Conservation (phyloP, 2,113 vertebrate genomes). For the Columba livia region DNA sequence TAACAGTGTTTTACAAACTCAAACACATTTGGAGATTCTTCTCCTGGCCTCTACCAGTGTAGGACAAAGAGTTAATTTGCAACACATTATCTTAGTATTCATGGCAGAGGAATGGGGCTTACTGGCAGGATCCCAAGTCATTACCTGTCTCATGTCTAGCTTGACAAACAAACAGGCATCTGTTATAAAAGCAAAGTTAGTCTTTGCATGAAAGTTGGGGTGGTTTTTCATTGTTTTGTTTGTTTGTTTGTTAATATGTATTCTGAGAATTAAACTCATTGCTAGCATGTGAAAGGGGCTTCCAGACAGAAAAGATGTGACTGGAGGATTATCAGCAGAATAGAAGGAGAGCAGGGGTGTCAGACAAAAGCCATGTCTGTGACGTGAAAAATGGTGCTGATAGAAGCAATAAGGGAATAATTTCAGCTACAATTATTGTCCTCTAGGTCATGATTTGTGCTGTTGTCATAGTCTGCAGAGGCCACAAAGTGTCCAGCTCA, state of each 20-base stretch:
- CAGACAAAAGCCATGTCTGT: neutral
- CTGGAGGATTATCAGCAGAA: neutral
- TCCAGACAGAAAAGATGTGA: neutral
- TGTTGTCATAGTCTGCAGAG: neutral
- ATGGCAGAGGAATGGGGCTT: neutral
- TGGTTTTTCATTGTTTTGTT: neutral
- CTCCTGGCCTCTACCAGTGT: neutral
- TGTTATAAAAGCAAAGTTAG: neutral
- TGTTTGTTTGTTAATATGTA: neutral
- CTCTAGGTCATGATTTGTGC: neutral
- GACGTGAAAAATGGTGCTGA: neutral
- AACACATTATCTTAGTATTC: neutral
- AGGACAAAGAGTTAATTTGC: slow-evolving; percentile 20
- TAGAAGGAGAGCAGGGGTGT: neutral
- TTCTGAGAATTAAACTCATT: neutral
- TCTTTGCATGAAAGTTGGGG: neutral
- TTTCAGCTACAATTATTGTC: neutral
- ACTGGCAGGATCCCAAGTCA: neutral
- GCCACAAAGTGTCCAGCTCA: neutral
- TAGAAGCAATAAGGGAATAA: neutral
- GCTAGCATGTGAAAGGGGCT: neutral
- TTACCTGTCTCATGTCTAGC: neutral
- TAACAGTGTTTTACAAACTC: neutral
- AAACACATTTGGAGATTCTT: neutral
- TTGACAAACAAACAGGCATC: neutral